Base-by-base conservation (phyloP, 2,113 vertebrate species). In the Siphamia tubifer region DNA sequence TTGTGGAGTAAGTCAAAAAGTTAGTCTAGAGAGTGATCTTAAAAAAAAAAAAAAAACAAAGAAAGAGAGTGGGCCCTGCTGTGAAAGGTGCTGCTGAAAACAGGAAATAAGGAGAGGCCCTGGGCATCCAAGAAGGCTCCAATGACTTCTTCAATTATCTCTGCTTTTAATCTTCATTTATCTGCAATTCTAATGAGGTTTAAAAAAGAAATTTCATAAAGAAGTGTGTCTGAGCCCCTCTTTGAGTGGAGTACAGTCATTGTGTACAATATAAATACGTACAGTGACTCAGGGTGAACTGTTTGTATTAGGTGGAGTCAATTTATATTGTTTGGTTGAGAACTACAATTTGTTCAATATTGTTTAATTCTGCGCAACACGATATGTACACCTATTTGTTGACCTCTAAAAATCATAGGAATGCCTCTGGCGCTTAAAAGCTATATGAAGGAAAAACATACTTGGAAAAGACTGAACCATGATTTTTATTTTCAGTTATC, bases 1-100 rank as follows among this genome's bases (percentile, higher is more conserved):
- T 85, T 87, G 83, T 78, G 58, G 64, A 79, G 61, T 78, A 74
- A 85, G 83, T 80, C 74, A 68, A 71, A 85, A 87, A 82, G 69
- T 82, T 57, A 27, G 42, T 30, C 16, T n/a, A 11, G n/a, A n/a
- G n/a, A n/a, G n/a, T n/a, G n/a, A n/a, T n/a, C n/a, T n/a, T 58
- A 15, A 47, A 47, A 68, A 62, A 23, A 58, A 20, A 31, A 63
- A 8, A 52, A n/a, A n/a, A n/a, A n/a, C n/a, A n/a, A n/a, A n/a
- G n/a, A n/a, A n/a, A 53, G 10, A 24, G 19, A 61, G 53, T 2
- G 0, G 36, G 64, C 21, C 32, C 58, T 68, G 45, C 43, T 54
- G 13, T 51, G 73, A 63, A 67, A 83, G 62, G 36, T 70, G 53
- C 28, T 23, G 36, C 63, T 43, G 45, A 76, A 69, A 74, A 76